Evolutionary conservation across 2,113 vertebrate species (phyloP).

Genomic region (Indri indri): DNA sequence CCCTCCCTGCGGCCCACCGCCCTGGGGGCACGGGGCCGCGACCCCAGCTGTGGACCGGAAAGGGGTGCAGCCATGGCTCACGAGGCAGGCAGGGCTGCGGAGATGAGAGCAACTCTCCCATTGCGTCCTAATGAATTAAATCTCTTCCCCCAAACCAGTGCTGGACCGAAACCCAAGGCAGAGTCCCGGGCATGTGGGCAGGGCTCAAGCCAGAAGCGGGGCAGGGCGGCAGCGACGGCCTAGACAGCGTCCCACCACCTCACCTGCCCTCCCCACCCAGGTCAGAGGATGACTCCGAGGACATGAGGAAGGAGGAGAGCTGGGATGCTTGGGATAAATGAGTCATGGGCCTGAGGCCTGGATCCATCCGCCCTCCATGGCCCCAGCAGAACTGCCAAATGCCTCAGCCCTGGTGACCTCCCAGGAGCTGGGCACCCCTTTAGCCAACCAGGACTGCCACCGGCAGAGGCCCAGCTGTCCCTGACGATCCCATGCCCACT

Average conservation of each 20-base stretch:
- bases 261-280: not conserved
- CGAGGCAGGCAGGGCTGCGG: not conserved
- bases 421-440: not conserved
- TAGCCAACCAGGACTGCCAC: not conserved
- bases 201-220: not conserved
- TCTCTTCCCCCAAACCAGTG: not conserved
- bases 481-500: not conserved
- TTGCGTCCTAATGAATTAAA: not conserved
- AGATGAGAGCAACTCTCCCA: not conserved
- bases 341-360: not conserved
- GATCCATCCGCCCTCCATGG: not conserved
- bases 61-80: too few species aligned
- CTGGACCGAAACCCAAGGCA: not conserved
- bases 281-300: not conserved
- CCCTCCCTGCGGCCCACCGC: not conserved
- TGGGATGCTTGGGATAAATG: not conserved
- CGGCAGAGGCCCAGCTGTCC: not conserved
- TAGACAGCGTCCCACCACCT: not conserved
- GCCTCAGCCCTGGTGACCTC: not conserved
- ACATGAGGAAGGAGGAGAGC: not conserved
- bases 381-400: not conserved
- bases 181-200: rapidly evolving
- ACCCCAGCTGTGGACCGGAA: not conserved
- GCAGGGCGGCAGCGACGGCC: rapidly evolving
- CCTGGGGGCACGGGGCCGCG: too few species aligned